These are phyloP conservation scores for Apis cerana DNA, from an alignment of 1,140 invertebrate genomes.

Conservation along the genomic window DNA sequence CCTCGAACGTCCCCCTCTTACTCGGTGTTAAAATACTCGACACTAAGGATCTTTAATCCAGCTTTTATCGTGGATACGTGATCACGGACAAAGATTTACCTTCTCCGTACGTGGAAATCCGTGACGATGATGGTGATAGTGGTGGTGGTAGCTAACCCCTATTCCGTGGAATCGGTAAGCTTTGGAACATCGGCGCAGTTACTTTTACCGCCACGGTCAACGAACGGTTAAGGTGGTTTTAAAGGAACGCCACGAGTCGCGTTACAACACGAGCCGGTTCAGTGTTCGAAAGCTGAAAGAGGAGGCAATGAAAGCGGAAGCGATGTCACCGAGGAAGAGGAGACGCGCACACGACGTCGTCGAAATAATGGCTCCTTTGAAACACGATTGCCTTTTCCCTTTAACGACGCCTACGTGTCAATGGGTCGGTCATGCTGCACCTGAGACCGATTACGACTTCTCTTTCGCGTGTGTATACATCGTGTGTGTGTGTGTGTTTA, in stretches of 20 bases:
- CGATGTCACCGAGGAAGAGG: constrained; percentile 3
- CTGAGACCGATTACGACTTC: constrained; percentile 32
- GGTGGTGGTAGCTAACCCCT: too few relatives aligned
- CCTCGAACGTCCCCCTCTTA: neutral
- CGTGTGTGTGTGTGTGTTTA: neutral
- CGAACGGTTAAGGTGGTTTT: constrained; percentile 55
- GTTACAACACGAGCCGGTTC: neutral
- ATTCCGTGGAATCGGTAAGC: constrained; percentile 6
- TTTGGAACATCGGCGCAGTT: constrained; percentile 51
- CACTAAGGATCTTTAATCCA: constrained; percentile 39
- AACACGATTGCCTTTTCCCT: constrained; percentile 52
- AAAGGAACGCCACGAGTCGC: constrained; percentile 38
- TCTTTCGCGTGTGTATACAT: neutral
- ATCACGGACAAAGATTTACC: constrained; percentile 27
- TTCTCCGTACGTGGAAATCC: too few relatives aligned
- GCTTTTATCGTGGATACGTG: constrained; percentile 44
- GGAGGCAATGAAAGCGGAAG: constrained; percentile 28
- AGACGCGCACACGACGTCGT: neutral
- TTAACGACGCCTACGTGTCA: constrained; percentile 63
- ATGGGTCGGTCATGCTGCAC: constrained; percentile 42
- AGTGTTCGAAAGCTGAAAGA: neutral
- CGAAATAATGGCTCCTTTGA: constrained; percentile 59
- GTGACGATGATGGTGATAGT: too few relatives aligned
- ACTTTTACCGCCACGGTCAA: constrained; percentile 58
- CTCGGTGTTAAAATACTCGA: constrained; percentile 1